Conservation (phyloP, 2,888 invertebrate species). For the Rhyacophila evoluta region DNA sequence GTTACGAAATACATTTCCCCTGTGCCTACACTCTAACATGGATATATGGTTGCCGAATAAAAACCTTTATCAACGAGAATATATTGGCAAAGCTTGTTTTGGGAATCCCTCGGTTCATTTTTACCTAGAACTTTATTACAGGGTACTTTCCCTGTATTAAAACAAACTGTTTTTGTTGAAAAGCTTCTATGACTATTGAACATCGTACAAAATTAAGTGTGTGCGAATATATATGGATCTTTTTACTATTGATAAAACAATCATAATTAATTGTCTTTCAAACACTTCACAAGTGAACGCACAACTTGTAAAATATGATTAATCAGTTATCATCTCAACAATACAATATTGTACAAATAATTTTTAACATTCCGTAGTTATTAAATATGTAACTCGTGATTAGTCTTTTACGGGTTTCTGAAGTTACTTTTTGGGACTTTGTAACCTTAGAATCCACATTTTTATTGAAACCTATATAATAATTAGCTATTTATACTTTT, state of each 20-base stretch:
- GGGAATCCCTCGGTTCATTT: neutral
- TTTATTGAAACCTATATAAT: no score
- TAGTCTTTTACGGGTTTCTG: no score
- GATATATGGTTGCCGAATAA: neutral
- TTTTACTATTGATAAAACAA: neutral
- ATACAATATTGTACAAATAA: no score
- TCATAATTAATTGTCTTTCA: neutral
- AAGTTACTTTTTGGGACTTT: no score
- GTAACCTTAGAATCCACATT: no score
- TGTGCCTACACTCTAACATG: neutral
- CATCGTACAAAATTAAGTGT: neutral
- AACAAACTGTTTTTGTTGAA: neutral
- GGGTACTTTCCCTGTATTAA: constrained; percentile 9
- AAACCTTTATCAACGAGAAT: neutral
- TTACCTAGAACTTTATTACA: neutral
- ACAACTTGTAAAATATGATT: no score
- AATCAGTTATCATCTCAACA: no score
- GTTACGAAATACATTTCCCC: neutral
- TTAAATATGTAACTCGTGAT: no score
- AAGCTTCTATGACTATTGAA: neutral
- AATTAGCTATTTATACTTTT: no score
- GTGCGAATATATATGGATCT: neutral
- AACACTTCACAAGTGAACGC: no score
- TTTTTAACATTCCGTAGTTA: no score
- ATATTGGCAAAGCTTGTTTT: neutral